Conservation (phyloP, 2,888 invertebrate genomes). For the Campaea margaritaria region DNA sequence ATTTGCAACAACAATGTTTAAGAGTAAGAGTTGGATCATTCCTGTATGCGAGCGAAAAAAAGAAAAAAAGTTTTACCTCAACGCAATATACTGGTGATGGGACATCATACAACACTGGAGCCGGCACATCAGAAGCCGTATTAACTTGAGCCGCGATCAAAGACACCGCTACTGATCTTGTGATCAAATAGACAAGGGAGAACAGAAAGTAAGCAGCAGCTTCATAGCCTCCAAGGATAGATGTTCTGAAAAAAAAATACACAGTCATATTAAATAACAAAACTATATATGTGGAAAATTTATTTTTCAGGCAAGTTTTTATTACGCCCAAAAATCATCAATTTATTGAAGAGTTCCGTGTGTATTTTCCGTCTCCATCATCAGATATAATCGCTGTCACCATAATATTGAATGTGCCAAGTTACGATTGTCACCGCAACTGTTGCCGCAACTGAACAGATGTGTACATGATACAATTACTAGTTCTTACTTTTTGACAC, state of each 20-base stretch:
- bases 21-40: no score
- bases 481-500: slow-evolving; percentile 46
- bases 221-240: slow-evolving; percentile 80
- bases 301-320: no score
- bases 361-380: no score
- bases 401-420: no score
- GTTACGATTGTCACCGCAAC: no score
- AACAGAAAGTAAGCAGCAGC: slow-evolving; percentile 87
- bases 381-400: no score
- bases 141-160: slow-evolving; percentile 86
- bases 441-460: background rate
- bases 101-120: slow-evolving; percentile 86
- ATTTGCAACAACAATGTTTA: no score
- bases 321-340: background rate
- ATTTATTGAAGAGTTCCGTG: no score
- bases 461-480: background rate
- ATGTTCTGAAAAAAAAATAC: slow-evolving; percentile 48
- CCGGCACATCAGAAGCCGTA: slow-evolving; percentile 84
- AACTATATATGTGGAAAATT: no score
- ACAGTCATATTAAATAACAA: no score
- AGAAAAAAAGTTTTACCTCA: slow-evolving; percentile 84
- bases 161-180: slow-evolving; percentile 86
- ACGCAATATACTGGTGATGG: slow-evolving; percentile 86
- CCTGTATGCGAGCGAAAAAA: no score
- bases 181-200: slow-evolving; percentile 87